These are phyloP conservation scores for Rhinolophus sinicus DNA, from an alignment of 2,113 vertebrate genomes.

Conservation along the genomic window DNA sequence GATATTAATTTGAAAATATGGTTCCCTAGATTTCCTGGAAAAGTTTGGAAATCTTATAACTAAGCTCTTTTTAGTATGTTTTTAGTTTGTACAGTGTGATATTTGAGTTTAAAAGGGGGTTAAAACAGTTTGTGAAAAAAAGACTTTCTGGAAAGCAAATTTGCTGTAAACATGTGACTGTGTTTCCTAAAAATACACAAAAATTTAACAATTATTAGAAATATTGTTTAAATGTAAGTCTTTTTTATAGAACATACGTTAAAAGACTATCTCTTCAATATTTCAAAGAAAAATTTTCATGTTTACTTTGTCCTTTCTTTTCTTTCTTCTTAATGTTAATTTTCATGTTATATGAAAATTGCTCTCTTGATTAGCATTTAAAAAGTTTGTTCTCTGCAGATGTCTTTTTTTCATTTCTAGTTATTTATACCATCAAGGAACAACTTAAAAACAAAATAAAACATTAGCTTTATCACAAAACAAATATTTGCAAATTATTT, in stretches of 20 bases:
- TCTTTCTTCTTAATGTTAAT: neutral
- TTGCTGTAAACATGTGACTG: neutral
- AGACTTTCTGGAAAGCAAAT: neutral
- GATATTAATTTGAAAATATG: neutral
- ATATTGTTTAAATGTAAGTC: neutral
- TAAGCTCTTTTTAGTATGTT: neutral
- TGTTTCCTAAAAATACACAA: neutral
- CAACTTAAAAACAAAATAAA: neutral
- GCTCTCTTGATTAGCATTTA: neutral
- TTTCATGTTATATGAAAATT: neutral
- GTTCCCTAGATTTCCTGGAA: neutral
- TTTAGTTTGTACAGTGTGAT: neutral
- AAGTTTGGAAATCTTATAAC: neutral
- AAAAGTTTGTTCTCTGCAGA: neutral
- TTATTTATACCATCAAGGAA: constrained; percentile 5
- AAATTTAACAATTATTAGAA: neutral
- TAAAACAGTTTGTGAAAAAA: neutral
- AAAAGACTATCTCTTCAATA: neutral
- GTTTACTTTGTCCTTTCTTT: neutral
- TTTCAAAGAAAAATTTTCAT: neutral
- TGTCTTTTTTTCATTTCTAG: constrained; percentile 2
- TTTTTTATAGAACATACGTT: neutral
- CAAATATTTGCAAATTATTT: constrained; percentile 39
- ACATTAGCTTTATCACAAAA: constrained; percentile 19
- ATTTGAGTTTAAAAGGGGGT: neutral